These are phyloP conservation scores for Priocnemis perturbator DNA, from an alignment of 2,888 invertebrate genomes.

Conservation along the genomic window DNA sequence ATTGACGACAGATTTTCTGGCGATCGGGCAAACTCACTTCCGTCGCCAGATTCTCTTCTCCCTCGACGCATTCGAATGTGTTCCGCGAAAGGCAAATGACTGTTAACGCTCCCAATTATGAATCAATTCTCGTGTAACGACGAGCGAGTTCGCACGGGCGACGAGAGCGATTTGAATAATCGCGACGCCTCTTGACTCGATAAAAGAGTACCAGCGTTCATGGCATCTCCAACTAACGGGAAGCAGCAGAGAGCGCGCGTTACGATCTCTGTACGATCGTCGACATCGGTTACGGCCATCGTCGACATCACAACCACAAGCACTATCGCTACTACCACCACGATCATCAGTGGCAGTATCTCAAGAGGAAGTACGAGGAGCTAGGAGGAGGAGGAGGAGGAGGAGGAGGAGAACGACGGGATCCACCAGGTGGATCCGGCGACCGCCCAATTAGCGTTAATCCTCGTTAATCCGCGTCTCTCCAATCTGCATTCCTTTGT, in stretches of 20 bases:
- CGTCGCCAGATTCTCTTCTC: too few species aligned
- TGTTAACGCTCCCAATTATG: conserved; percentile 41
- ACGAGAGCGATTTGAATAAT: conserved; percentile 65
- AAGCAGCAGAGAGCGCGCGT: conserved; percentile 4
- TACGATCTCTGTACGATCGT: neutral
- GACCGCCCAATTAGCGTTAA: conserved; percentile 70
- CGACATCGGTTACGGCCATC: neutral
- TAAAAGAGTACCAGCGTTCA: conserved; percentile 56
- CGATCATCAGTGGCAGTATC: neutral
- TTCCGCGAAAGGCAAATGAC: conserved; percentile 6
- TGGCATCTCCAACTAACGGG: conserved; percentile 15
- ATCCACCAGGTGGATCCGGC: conserved; percentile 17
- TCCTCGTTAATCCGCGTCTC: conserved; percentile 66
- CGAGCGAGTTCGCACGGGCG: conserved; percentile 27
- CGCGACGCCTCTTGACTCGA: conserved; percentile 64
- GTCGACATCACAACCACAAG: neutral
- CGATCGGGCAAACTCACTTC: too few species aligned
- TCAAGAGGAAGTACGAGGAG: neutral
- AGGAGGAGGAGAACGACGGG: conserved; percentile 6
- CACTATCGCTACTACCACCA: neutral
- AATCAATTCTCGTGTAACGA: conserved; percentile 50
- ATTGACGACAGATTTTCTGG: too few species aligned
- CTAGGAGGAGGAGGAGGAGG: conserved; percentile 1
- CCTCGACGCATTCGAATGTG: too few species aligned
- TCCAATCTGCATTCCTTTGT: conserved; percentile 70